Evolutionary conservation across 2,888 invertebrate genomes (phyloP).

Genomic region (Carabus problematicus): DNA sequence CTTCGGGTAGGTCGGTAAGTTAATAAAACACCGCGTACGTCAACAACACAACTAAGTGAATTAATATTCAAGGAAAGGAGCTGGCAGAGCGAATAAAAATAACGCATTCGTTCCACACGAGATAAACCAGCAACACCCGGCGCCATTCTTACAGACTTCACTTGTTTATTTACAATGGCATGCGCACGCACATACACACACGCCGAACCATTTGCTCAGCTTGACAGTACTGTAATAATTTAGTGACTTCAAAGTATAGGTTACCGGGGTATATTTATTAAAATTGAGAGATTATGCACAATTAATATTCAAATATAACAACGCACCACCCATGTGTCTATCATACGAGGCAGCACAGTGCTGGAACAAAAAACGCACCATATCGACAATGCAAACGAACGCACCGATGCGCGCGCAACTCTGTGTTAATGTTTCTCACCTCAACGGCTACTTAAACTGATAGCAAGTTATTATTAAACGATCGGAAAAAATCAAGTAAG

Average conservation of each 20-base stretch:
- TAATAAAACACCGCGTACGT: conserved; percentile 18
- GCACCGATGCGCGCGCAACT: too few relatives aligned
- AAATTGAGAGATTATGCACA: conserved; percentile 23
- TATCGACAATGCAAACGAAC: too few relatives aligned
- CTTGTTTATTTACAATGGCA: neutral
- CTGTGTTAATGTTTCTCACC: neutral
- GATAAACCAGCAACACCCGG: conserved; percentile 24
- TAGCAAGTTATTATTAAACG: conserved; percentile 28
- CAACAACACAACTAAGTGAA: conserved; percentile 15
- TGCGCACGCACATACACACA: neutral
- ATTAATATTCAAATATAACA: conserved; percentile 19
- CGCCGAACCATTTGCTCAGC: too few relatives aligned
- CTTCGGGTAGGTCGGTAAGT: conserved; percentile 20
- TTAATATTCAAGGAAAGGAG: conserved; percentile 32
- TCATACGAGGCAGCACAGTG: too few relatives aligned
- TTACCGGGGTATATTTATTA: conserved; percentile 17
- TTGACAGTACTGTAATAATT: conserved; percentile 12
- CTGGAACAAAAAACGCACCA: too few relatives aligned
- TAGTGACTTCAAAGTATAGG: conserved; percentile 20
- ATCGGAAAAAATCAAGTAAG: conserved; percentile 18
- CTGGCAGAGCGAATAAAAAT: conserved; percentile 19
- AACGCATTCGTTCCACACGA: conserved; percentile 30
- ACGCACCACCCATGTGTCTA: neutral
- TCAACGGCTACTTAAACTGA: conserved; percentile 19
- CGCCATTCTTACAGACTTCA: conserved; percentile 19